Conservation (phyloP, 2,797 vertebrate species). For the Semaprochilodus insignis region DNA sequence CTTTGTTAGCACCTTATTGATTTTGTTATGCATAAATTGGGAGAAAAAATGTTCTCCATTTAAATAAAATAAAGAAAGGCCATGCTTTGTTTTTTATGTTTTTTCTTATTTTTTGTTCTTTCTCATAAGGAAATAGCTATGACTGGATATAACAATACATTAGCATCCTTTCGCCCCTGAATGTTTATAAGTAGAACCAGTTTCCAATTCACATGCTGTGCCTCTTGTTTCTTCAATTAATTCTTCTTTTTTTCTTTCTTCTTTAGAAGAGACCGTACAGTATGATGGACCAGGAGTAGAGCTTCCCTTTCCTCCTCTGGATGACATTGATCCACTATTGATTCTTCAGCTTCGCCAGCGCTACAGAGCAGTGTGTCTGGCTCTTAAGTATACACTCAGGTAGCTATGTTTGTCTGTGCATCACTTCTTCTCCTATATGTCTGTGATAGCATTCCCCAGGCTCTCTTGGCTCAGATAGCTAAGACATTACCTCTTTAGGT, state of each 20-base stretch:
- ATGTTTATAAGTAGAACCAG: too few relatives aligned
- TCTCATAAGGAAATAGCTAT: too few relatives aligned
- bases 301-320: constrained; percentile 75
- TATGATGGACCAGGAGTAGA: constrained; percentile 86
- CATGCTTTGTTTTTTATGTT: too few relatives aligned
- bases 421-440: background rate
- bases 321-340: constrained; percentile 78
- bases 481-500: background rate
- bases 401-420: constrained; percentile 40
- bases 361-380: constrained; percentile 82
- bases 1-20: too few relatives aligned
- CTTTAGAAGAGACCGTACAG: constrained; percentile 79
- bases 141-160: too few relatives aligned
- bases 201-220: background rate
- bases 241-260: background rate
- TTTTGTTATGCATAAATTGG: too few relatives aligned
- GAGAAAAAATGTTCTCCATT: too few relatives aligned
- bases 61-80: too few relatives aligned
- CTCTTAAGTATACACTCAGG: constrained; percentile 81
- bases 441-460: background rate
- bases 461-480: background rate
- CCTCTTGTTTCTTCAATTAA: background rate
- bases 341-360: constrained; percentile 83
- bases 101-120: too few relatives aligned
- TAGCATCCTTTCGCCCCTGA: too few relatives aligned